phyloP scores from a whole-genome alignment of 2,888 invertebrate species.

The Phorcus lineatus region DNA sequence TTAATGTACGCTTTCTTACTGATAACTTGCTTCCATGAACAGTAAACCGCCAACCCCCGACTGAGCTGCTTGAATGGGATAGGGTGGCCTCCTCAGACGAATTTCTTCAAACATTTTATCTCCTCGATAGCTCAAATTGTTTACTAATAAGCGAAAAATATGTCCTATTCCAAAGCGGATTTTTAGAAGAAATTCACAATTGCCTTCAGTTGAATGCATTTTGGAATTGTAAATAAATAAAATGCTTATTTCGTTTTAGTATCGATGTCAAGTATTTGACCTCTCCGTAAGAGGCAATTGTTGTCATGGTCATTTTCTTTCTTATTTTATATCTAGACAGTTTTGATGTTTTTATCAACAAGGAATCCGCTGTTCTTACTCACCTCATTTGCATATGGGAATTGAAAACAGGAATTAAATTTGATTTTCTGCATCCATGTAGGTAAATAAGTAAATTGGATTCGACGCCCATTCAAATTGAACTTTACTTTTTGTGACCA shows the following conservation, averaged over 20 bases:
- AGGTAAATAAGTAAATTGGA: neutral
- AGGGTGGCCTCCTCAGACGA: neutral
- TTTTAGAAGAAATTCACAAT: too few relatives aligned
- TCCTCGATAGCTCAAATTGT: neutral
- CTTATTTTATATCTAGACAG: neutral
- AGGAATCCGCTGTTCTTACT: neutral
- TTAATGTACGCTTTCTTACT: neutral
- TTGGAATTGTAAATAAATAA: neutral
- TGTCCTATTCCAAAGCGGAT: neutral
- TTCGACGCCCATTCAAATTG: too few relatives aligned
- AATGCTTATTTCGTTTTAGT: neutral
- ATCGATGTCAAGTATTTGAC: neutral
- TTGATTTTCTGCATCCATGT: neutral
- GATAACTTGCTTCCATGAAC: neutral
- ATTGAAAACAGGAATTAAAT: neutral
- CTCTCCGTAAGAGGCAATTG: neutral
- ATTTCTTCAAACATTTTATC: neutral
- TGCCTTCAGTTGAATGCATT: too few relatives aligned
- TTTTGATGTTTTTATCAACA: neutral
- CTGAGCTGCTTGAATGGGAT: neutral
- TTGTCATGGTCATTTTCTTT: neutral
- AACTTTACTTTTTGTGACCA: too few relatives aligned
- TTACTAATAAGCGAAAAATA: conserved; percentile 6
- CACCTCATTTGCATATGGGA: neutral
- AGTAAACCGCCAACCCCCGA: neutral